These are phyloP conservation scores for Hydrolagus colliei DNA, from an alignment of 2,797 vertebrate genomes.

Conservation along the genomic window DNA sequence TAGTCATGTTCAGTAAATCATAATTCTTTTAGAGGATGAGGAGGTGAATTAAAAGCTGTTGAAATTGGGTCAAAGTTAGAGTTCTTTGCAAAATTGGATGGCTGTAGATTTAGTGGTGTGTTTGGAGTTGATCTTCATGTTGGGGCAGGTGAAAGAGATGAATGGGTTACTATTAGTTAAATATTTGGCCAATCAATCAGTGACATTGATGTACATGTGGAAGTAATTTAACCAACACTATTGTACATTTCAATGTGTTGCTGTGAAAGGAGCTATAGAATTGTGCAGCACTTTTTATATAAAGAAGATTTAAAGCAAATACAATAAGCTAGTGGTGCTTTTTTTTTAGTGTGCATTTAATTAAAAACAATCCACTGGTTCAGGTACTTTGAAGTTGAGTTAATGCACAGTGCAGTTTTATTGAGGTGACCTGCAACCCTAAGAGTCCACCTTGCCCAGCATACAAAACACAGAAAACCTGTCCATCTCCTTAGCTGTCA, in stretches of 20 bases:
- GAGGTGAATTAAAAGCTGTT: too few relatives aligned
- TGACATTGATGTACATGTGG: background rate
- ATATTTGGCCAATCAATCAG: background rate
- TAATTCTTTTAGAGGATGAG: too few relatives aligned
- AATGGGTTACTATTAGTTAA: background rate
- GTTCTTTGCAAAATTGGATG: background rate
- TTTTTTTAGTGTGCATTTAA: background rate
- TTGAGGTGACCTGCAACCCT: background rate
- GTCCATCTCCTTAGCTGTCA: too few relatives aligned
- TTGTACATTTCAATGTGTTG: background rate
- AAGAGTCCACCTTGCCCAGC: background rate
- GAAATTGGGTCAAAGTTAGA: background rate
- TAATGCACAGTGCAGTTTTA: background rate
- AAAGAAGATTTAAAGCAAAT: too few relatives aligned
- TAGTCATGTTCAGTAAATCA: too few relatives aligned
- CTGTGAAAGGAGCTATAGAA: background rate
- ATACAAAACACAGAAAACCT: background rate
- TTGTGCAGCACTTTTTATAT: background rate
- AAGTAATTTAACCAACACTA: background rate
- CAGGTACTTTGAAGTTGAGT: background rate
- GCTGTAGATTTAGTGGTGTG: background rate
- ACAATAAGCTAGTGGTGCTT: background rate
- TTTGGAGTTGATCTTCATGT: background rate
- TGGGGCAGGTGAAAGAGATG: background rate
- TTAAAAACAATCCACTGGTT: background rate